Evolutionary conservation across 2,888 invertebrate genomes (phyloP), one percentile per base, ranked within the genome.

Genomic region (Drosophila mimica): DNA sequence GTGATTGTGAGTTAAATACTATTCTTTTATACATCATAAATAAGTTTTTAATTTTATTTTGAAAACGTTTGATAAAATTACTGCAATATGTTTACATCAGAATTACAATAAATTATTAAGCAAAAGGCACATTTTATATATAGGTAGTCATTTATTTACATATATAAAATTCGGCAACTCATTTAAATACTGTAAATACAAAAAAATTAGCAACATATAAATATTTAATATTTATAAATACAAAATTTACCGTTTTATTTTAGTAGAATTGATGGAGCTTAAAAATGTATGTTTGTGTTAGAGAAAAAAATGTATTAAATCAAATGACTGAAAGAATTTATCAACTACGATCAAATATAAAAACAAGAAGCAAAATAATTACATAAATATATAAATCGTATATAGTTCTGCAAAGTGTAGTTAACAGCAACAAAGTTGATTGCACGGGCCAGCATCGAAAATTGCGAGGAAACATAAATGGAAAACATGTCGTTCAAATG

Each of bases 401-500:
- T 11, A 31, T 30, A 25, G 38, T 25, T 15, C 15, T 1, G 5
- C 25, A 54, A 36, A 36, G 17, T 43, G 36, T 53, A 54, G 58
- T 63, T 68, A 58, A 68, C 53, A 58, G 13, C 34, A 46, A 15
- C n/a, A 59, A 56, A 75, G 70, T 64, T 52, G 59, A 74, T 64
- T 56, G 63, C 56, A 51, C 13, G 25, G n/a, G 8, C 28, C 5
- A 13, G 54, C 25, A 28, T n/a, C 15, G 2, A 61, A 56, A 56
- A 46, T 33, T 52, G 25, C 17, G 5, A 17, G 34, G 43, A 51
- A 13, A 46, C 48, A 48, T 38, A 56, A 62, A 67, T 77, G 38
- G 33, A 56, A 49, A 60, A 60, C 43, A 57, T 57, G 67, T 76
- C 59, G 66, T 33, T 59, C 49, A 38, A 40, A 57, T 79, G 79